Evolutionary conservation across 2,113 vertebrate species (phyloP), one percentile per base, ranked within the genome.

Genomic region (Pogona vitticeps): DNA sequence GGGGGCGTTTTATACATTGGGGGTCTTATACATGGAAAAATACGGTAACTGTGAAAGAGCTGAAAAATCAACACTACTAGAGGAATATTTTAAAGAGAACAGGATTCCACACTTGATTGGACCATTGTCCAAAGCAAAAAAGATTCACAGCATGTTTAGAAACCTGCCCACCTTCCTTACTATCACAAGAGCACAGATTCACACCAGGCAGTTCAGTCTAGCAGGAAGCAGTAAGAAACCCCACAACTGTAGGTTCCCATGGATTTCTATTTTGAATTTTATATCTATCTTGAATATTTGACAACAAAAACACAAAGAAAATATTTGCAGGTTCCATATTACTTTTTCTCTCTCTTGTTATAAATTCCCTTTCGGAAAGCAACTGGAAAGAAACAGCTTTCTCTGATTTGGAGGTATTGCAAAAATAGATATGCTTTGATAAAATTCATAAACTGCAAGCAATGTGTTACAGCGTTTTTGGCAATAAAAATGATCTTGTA

Each of bases 61-160:
- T 52, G 46, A 52, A 52, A 52, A 52, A 52, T 52, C 10, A 52
- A 52, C 10, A 52, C 46, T 52, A 52, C 46, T 52, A 52, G 46
- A 52, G 10, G 5, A 6, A 5, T 10, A 6, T 5, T 52, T 10
- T 52, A 52, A 52, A 52, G 5, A 5, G 10, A 52, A 52, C 10
- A 52, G 46, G 46, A 52, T 52, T 52, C 46, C 46, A 21, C 2
- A 38, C 14, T 38, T 18, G 18, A 40, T 21, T 72, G 23, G 40
- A 52, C 23, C 46, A 28, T 2, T 17, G 31, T 42, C 31, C 31
- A 0, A 52, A 20, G 12, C 23, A 67, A 21, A 67, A 15, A 10
- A 67, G 23, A 63, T 2, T 67, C 26, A 65, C 8, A 28, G 21
- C 28, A 23, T 20, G 6, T 61, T 76, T 87, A 79, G 21, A 1